Conservation (phyloP, 1,140 invertebrate species). For the Drosophila sturtevanti region DNA sequence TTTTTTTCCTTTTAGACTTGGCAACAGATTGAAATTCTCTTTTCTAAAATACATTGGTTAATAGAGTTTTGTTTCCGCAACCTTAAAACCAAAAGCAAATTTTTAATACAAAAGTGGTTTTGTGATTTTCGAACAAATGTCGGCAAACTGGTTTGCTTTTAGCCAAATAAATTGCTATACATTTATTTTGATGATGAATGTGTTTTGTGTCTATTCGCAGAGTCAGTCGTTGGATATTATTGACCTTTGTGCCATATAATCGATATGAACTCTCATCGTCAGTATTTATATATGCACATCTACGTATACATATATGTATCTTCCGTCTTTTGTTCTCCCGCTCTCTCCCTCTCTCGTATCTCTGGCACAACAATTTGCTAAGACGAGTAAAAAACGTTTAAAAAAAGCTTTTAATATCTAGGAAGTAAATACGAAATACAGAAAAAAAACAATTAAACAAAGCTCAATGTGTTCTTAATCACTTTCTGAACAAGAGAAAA, state of each 20-base stretch:
- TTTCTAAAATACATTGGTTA: background rate
- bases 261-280: conserved; percentile 5
- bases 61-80: conserved; percentile 4
- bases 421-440: conserved; percentile 33
- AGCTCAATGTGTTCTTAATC: conserved; percentile 55
- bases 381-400: too few species aligned
- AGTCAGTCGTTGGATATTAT: background rate
- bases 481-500: conserved; percentile 43
- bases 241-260: conserved; percentile 11
- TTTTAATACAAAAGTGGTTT: conserved; percentile 4
- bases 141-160: background rate
- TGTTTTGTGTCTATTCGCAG: background rate
- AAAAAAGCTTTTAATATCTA: conserved; percentile 38
- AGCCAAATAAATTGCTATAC: background rate
- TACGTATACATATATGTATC: conserved; percentile 10
- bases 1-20: background rate
- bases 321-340: conserved; percentile 44
- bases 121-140: background rate
- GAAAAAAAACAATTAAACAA: conserved; percentile 12
- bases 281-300: conserved; percentile 39
- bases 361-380: too few species aligned
- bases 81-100: background rate
- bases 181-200: conserved; percentile 8
- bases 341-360: background rate
- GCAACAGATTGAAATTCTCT: background rate